These are phyloP conservation scores for Danio choprae DNA, from an alignment of 2,797 vertebrate genomes.

Conservation along the genomic window DNA sequence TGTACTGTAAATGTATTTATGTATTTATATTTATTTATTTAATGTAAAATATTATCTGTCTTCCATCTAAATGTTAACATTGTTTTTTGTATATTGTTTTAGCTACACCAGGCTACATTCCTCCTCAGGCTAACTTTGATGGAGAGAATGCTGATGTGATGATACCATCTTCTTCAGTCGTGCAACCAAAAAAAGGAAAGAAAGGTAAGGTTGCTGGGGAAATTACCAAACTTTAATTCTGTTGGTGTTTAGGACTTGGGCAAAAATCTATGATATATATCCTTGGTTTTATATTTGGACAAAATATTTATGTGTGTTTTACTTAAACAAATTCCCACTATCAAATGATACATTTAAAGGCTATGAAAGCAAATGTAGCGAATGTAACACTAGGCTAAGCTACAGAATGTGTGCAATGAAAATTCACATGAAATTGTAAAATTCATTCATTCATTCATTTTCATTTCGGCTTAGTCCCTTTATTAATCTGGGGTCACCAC, in stretches of 20 bases:
- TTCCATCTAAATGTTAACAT: background rate
- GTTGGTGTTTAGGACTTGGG: background rate
- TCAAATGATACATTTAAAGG: no score
- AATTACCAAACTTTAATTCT: background rate
- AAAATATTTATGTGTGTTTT: no score
- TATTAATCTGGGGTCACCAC: no score
- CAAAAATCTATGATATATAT: background rate
- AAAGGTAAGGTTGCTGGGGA: conserved; percentile 76
- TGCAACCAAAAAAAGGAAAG: conserved; percentile 78
- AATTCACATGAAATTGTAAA: no score
- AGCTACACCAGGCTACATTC: conserved; percentile 87
- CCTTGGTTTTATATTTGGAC: no score
- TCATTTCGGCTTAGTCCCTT: no score
- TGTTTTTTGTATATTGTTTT: conserved; percentile 60
- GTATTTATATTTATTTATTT: background rate
- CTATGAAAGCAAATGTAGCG: no score
- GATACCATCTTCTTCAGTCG: conserved; percentile 56
- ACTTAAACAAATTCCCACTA: no score
- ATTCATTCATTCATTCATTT: no score
- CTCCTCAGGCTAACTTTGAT: conserved; percentile 90
- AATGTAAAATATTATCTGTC: background rate
- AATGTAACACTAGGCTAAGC: no score
- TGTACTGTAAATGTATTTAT: background rate
- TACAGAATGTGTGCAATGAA: no score
- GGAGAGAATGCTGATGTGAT: conserved; percentile 78